phyloP scores from a whole-genome alignment of 2,888 invertebrate genomes.

The Abscondita cerata region DNA sequence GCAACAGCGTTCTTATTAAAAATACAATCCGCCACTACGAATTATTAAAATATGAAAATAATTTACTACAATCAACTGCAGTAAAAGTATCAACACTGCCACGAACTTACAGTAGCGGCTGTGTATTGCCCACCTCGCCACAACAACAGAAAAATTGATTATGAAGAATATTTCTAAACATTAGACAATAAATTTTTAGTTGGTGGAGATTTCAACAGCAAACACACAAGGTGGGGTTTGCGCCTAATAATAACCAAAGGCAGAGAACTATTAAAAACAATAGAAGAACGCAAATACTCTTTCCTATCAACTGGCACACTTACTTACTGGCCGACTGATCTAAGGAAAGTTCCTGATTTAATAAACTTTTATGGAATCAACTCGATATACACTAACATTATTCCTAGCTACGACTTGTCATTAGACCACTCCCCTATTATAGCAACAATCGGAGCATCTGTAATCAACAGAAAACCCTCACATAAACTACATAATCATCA shows the following conservation, averaged over 20 bases:
- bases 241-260: no score
- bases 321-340: no score
- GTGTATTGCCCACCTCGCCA: no score
- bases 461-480: not conserved
- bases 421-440: not conserved
- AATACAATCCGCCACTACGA: not conserved
- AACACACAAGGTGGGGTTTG: no score
- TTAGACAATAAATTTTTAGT: not conserved
- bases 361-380: conserved; percentile 3
- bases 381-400: no score
- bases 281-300: not conserved
- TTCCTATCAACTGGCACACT: no score
- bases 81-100: not conserved
- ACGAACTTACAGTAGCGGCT: no score
- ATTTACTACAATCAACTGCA: not conserved
- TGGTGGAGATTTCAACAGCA: not conserved
- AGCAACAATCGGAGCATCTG: no score
- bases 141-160: not conserved
- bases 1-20: not conserved
- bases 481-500: no score
- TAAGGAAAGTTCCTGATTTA: not conserved
- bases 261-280: no score
- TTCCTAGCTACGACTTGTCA: not conserved
- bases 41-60: not conserved
- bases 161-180: not conserved